Evolutionary conservation across 2,113 vertebrate genomes (phyloP).

Genomic region (Columba livia): DNA sequence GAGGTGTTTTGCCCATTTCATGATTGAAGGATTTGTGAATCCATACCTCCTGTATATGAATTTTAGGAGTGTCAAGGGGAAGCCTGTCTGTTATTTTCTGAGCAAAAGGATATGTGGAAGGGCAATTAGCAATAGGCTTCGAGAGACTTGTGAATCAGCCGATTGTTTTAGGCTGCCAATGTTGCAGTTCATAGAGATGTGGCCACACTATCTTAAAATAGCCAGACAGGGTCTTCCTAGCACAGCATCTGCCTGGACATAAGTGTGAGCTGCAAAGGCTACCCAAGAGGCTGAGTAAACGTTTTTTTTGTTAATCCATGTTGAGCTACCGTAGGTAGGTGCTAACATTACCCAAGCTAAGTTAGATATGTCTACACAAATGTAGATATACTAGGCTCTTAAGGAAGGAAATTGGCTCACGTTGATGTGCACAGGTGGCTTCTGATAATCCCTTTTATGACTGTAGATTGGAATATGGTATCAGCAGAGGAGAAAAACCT

Average conservation of each 20-base stretch:
- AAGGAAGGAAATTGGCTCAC: not conserved
- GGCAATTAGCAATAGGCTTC: not conserved
- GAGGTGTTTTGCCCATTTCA: not conserved
- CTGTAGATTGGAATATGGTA: not conserved
- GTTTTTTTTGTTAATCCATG: not conserved
- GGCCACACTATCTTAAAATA: not conserved
- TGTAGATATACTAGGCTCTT: not conserved
- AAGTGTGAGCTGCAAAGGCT: not conserved
- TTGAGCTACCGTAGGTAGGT: not conserved
- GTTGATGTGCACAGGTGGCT: not conserved
- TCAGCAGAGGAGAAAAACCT: not conserved
- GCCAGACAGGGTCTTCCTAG: not conserved
- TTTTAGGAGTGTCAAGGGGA: not conserved
- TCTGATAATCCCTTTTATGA: not conserved
- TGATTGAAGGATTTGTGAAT: not conserved
- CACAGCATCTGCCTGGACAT: not conserved
- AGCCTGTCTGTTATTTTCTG: not conserved
- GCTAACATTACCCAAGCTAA: not conserved
- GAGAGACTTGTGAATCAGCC: not conserved
- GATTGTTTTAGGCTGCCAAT: not conserved
- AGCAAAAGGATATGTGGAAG: not conserved
- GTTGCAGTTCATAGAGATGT: not conserved
- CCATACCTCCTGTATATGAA: not conserved
- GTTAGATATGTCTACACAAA: not conserved
- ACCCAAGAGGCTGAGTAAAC: not conserved